Percentiles rank a stretch among this genome's conserved stretches.
phyloP scores from a whole-genome alignment of 64 coral and sea anemone species.

The Anthopleura sola region DNA sequence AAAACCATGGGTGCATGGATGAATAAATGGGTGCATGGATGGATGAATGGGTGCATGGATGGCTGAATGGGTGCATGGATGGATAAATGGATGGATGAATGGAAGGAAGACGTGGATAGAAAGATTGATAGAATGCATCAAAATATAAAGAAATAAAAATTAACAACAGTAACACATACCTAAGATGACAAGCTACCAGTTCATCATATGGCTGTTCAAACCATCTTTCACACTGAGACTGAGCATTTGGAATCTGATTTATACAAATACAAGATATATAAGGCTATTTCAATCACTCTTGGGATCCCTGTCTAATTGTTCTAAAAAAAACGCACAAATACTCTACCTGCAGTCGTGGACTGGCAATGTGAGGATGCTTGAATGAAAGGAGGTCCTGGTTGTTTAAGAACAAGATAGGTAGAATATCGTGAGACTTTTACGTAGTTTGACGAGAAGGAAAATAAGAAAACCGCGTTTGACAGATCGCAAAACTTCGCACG shows the following conservation, averaged over 20 bases:
- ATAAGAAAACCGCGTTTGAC: background rate
- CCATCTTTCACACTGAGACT: slow-evolving; percentile 70
- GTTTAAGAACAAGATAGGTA: background rate
- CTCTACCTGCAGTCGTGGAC: slow-evolving; percentile 70
- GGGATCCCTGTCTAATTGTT: background rate
- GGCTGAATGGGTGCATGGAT: no score
- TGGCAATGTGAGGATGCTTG: slow-evolving; percentile 89
- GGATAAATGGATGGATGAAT: no score
- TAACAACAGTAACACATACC: slow-evolving; percentile 31
- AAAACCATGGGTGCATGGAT: no score
- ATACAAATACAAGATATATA: no score
- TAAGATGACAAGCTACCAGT: slow-evolving; percentile 75
- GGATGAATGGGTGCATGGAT: no score
- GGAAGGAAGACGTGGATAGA: no score
- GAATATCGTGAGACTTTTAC: background rate
- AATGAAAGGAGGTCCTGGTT: slow-evolving; percentile 76
- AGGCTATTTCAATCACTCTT: background rate
- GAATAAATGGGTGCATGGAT: no score
- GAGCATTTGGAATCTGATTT: slow-evolving; percentile 74
- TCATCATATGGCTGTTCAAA: slow-evolving; percentile 95
- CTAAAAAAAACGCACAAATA: background rate
- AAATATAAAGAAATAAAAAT: no score
- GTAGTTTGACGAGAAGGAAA: background rate
- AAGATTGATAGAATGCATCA: no score
- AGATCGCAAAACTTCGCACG: background rate